These are phyloP conservation scores for Columba livia DNA, from an alignment of 2,113 vertebrate species.

Conservation along the genomic window DNA sequence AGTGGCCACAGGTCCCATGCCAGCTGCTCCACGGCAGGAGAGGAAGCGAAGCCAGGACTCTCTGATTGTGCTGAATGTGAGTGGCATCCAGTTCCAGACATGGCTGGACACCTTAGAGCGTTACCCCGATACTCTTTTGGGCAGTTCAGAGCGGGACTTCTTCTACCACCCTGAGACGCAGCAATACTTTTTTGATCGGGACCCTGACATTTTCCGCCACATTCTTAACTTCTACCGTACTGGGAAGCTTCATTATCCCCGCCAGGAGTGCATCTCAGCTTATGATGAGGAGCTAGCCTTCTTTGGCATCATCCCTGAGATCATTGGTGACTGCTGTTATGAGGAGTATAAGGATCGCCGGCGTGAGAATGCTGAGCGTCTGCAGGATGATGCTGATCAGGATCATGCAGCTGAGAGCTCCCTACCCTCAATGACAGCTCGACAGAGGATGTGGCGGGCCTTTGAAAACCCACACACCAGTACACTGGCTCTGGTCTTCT, in stretches of 20 bases:
- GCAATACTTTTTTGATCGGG: slow-evolving; percentile 97
- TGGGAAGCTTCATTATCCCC: slow-evolving; percentile 93
- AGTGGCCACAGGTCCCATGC: slow-evolving; percentile 92
- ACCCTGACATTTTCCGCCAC: slow-evolving; percentile 95
- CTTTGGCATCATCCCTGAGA: slow-evolving; percentile 95
- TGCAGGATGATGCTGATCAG: slow-evolving; percentile 89
- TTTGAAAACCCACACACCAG: slow-evolving; percentile 98
- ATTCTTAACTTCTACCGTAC: slow-evolving; percentile 98
- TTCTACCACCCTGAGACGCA: slow-evolving; percentile 92
- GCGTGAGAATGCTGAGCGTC: slow-evolving; percentile 90
- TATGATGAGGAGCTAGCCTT: slow-evolving; percentile 96
- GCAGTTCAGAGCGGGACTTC: slow-evolving; percentile 94
- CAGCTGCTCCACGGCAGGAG: slow-evolving; percentile 82
- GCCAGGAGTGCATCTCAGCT: slow-evolving; percentile 94
- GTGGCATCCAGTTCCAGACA: slow-evolving; percentile 93
- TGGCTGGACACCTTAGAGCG: slow-evolving; percentile 94
- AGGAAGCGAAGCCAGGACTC: slow-evolving; percentile 82
- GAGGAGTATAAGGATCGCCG: slow-evolving; percentile 97
- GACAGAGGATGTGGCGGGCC: slow-evolving; percentile 92
- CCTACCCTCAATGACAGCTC: slow-evolving; percentile 79
- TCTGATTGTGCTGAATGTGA: slow-evolving; percentile 92
- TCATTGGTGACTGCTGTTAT: slow-evolving; percentile 96
- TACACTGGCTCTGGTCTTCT: slow-evolving; percentile 95
- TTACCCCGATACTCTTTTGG: slow-evolving; percentile 94
- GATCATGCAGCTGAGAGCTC: slow-evolving; percentile 78